These are phyloP conservation scores for Magallana angulata DNA, from an alignment of 1,140 invertebrate genomes.

Conservation along the genomic window DNA sequence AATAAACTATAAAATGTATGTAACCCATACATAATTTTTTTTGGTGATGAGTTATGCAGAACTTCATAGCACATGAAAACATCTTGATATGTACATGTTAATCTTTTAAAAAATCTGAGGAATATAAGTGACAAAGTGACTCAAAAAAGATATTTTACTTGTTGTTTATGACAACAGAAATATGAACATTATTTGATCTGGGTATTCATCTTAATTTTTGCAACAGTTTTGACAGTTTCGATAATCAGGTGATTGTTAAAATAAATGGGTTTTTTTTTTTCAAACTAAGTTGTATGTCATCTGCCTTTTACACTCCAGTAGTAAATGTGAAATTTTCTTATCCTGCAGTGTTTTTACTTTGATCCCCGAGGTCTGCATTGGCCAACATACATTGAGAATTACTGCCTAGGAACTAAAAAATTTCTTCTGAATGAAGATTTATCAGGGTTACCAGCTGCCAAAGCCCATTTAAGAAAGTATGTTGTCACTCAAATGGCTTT, in stretches of 20 bases:
- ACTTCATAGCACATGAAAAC: too few relatives aligned
- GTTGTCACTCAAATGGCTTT: constrained; percentile 38
- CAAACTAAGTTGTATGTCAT: neutral
- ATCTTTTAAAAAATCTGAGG: too few relatives aligned
- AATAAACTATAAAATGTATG: too few relatives aligned
- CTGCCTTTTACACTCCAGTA: neutral
- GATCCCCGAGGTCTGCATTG: constrained; percentile 77
- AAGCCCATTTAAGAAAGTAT: constrained; percentile 76
- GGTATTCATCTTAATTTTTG: too few relatives aligned
- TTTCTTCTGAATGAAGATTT: constrained; percentile 79
- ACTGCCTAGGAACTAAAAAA: constrained; percentile 78
- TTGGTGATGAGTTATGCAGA: too few relatives aligned
- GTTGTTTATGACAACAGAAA: too few relatives aligned
- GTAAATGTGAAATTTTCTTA: neutral
- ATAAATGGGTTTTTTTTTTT: neutral
- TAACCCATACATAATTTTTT: too few relatives aligned
- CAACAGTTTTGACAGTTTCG: too few relatives aligned
- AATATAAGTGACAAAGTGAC: too few relatives aligned
- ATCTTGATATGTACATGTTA: too few relatives aligned
- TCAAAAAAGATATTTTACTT: too few relatives aligned
- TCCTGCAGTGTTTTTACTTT: constrained; percentile 75
- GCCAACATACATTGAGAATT: constrained; percentile 78
- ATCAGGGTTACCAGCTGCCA: constrained; percentile 74
- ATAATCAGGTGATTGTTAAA: neutral
- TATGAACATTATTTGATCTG: too few relatives aligned